These are phyloP conservation scores for Aphodius sticticus DNA, from an alignment of 2,888 invertebrate species.

Conservation along the genomic window DNA sequence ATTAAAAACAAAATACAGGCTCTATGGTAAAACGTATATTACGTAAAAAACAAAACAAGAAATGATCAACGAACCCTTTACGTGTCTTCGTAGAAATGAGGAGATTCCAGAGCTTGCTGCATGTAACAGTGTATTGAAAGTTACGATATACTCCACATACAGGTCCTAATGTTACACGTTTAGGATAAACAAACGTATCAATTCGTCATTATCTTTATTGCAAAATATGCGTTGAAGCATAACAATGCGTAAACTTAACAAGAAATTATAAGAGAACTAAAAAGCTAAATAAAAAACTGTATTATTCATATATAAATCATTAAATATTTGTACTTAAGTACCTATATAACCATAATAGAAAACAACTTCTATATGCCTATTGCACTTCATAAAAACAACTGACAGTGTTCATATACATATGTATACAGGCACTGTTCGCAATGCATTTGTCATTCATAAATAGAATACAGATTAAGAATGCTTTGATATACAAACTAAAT, in stretches of 20 bases:
- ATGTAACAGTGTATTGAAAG: slow-evolving; percentile 52
- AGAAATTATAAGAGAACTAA: neutral
- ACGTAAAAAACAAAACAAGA: slow-evolving; percentile 37
- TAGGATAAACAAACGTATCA: slow-evolving; percentile 12
- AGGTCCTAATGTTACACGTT: slow-evolving; percentile 29
- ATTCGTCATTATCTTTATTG: slow-evolving; percentile 10
- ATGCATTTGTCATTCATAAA: slow-evolving; percentile 4
- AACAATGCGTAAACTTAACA: slow-evolving; percentile 4
- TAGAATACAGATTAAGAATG: neutral
- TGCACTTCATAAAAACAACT: neutral
- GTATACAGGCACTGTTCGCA: neutral
- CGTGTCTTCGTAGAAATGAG: slow-evolving; percentile 57
- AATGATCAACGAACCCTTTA: slow-evolving; percentile 57
- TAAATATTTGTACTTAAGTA: neutral
- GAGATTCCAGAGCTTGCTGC: slow-evolving; percentile 60
- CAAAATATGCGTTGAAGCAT: neutral
- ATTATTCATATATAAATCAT: neutral
- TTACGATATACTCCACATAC: slow-evolving; percentile 33
- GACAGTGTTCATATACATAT: neutral
- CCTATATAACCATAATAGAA: neutral
- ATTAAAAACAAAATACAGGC: slow-evolving; percentile 34
- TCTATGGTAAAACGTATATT: slow-evolving; percentile 38
- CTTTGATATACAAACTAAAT: neutral
- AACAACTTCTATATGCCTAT: neutral
- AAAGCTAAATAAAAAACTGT: neutral